Conservation (phyloP, 2,113 vertebrate genomes). For the Saguinus midas region DNA sequence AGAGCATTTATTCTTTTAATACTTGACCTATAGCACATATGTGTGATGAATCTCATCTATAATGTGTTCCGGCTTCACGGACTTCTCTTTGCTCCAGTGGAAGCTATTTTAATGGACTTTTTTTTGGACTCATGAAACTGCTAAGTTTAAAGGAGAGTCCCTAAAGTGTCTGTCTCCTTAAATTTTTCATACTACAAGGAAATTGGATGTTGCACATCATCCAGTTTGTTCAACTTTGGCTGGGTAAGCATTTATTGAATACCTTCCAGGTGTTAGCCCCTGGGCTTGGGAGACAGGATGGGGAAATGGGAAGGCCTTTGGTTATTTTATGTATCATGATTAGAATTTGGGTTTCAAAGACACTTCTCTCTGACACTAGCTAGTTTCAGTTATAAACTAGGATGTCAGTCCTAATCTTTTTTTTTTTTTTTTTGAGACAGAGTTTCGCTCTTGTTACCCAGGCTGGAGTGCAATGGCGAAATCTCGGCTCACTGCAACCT, state of each 20-base stretch:
- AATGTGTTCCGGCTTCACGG: neutral
- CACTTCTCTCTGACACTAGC: neutral
- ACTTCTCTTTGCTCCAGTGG: conserved; percentile 48
- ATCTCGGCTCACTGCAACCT: too few relatives aligned
- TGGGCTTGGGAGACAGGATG: neutral
- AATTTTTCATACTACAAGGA: neutral
- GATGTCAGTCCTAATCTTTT: neutral
- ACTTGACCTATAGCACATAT: conserved; percentile 47
- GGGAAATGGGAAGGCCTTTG: neutral
- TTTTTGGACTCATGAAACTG: conserved; percentile 37
- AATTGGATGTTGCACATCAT: conserved; percentile 39
- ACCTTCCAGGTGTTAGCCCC: neutral
- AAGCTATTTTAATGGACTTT: conserved; percentile 65
- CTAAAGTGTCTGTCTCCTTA: conserved; percentile 17
- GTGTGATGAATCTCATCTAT: conserved; percentile 15
- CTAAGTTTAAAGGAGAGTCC: conserved; percentile 19
- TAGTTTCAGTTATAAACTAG: neutral
- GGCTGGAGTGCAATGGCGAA: too few relatives aligned
- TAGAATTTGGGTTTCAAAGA: neutral
- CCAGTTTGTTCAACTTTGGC: neutral
- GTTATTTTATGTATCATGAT: neutral
- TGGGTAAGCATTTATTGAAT: neutral
- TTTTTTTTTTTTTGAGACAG: neutral
- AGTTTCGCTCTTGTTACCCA: too few relatives aligned
- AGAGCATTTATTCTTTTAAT: conserved; percentile 53